A percentile compares a stretch with the other conserved stretches of the same genome.
These are phyloP conservation scores for Oxyura jamaicensis DNA, from an alignment of 2,113 vertebrate genomes.

Conservation along the genomic window DNA sequence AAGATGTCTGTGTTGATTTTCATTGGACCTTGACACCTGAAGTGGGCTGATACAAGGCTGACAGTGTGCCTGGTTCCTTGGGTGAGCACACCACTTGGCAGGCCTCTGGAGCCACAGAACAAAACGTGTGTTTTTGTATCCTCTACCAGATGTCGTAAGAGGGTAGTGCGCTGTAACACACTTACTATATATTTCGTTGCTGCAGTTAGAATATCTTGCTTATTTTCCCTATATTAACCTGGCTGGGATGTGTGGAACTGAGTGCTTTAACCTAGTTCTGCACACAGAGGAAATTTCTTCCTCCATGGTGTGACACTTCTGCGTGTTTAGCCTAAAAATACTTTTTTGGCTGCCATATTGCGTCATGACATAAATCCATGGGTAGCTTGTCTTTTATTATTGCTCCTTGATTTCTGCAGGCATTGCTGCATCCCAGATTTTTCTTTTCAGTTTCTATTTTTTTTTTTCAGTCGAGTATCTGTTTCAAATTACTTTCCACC, in stretches of 20 bases:
- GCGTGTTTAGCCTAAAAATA: not conserved
- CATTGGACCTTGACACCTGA: not conserved
- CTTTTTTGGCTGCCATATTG: not conserved
- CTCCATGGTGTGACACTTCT: not conserved
- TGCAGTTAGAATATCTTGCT: not conserved
- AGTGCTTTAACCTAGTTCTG: not conserved
- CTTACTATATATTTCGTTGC: not conserved
- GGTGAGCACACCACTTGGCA: not conserved
- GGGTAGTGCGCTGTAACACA: not conserved
- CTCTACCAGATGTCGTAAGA: not conserved
- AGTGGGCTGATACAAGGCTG: not conserved
- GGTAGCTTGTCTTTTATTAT: not conserved
- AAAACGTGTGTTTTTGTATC: not conserved
- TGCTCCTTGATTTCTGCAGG: conserved; percentile 10
- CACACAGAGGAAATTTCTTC: not conserved
- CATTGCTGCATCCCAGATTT: conserved; percentile 8
- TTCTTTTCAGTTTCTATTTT: not conserved
- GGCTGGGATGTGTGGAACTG: not conserved
- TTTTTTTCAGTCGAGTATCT: not conserved
- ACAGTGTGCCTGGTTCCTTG: not conserved
- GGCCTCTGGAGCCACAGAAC: not conserved
- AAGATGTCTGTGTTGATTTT: not conserved
- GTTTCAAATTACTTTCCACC: conserved; percentile 48
- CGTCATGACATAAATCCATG: not conserved
- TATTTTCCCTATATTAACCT: not conserved